Base-by-base conservation (phyloP, 2,797 vertebrate species). In the Pantherophis alleghaniensis region DNA sequence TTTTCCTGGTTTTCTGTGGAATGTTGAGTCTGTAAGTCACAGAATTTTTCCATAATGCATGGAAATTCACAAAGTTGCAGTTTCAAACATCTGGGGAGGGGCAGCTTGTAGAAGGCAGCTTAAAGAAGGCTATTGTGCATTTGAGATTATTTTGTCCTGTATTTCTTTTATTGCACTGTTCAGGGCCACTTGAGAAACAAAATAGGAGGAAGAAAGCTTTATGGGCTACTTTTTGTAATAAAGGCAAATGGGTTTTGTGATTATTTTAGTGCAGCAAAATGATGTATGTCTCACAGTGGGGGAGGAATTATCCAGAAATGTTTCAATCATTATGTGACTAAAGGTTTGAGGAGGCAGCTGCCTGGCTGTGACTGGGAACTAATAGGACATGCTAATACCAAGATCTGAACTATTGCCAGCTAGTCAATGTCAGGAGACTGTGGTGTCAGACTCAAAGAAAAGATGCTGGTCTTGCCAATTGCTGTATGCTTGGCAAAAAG, bases 361-460 rank as follows among this genome's bases (percentile, higher is more conserved):
- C 63, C 88, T 94, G 55, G 51, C 66, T 37, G 61, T 56, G 57
- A 79, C 57, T 90, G 42, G 56, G 61, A 89, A 74, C 32, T 13
- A 89, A 88, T 89, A 88, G 86, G 66, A 88, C 86, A 90, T 91
- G 91, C 86, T 90, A 94, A 92, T 92, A 63, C 86, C 89, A 61
- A 55, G 47, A 51, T 74, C 93, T 90, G 91, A 79, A 83, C 63
- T 90, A 86, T 51, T 92, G 91, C 93, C 93, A 92, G 32, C 59
- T 74, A 42, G 47, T 66, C 86, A 55, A 26, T 90, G 56, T 18
- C 88, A 69, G n/a, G 55, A 92, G 88, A 37, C 60, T 88, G 42
- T 83, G 63, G 92, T 90, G 28, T 57, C 32, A 90, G 56, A 26
- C 63, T 63, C 56, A 61, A 37, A 92, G 53, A 88, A 90, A 90